Base-by-base conservation (phyloP, 2,888 invertebrate genomes). In the Caenorhabditis sp. region DNA sequence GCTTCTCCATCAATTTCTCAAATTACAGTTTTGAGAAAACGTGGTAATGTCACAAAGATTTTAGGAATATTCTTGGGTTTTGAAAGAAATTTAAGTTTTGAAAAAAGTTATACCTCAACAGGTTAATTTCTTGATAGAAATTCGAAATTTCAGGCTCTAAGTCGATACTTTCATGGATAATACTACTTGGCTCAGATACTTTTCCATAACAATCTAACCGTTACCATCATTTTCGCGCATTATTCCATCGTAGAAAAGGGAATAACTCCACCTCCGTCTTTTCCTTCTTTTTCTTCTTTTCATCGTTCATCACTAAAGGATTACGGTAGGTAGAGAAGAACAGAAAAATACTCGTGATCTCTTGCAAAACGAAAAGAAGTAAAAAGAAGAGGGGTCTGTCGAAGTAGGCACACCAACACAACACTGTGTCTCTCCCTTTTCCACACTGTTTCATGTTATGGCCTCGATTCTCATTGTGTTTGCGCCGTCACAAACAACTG, bases 391-490 rank as follows among this genome's bases (percentile, higher is more conserved):
- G 65, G 61, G 64, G 52, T 57, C 38, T 62, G 62, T 50, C 61
- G 64, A 64, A 64, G 57, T 54, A 63, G 63, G 68, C 63, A 63
- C 53, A 59, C 17, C 57, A 58, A 62, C 62, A 53, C 38, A 53
- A 27, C 59, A 10, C 27, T 26, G 7, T 26, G 56, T 59, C 63
- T 63, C 63, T 23, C 8, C 27, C 4, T 17, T 50, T 14, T 23
- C 7, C 4, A 17, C 50, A 27, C 59, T 60, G 20, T 60, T 43
- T 63, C 20, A 26, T 59, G 54, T 63, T 50, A 54, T 69, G 68
- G 63, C 68, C 68, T 69, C 68, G 63, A 63, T 69, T 63, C 68
- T 69, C 68, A 54, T 21, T 56, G 59, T 69, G 63, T 69, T 69
- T 69, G 60, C 63, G 59, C 43, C 25, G 54, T 38, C 14, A 31